A percentile compares a stretch with the other conserved stretches of the same genome.
phyloP scores from a whole-genome alignment of 2,113 vertebrate genomes.

The Plestiodon gilberti region DNA sequence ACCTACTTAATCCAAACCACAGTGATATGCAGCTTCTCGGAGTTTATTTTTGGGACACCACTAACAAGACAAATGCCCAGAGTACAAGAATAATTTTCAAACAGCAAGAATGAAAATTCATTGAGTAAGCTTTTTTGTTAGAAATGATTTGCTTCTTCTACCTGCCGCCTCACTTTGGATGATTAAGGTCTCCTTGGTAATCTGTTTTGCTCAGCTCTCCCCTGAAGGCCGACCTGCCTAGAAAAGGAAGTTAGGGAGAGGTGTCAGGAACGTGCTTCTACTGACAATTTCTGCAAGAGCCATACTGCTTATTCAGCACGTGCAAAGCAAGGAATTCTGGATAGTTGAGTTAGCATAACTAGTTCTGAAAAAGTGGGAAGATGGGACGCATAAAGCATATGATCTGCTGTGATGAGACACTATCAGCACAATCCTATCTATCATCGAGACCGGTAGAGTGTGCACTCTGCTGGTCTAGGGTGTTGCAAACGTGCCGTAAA shows the following conservation, averaged over 20 bases:
- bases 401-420: too few relatives aligned
- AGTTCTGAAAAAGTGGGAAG: too few relatives aligned
- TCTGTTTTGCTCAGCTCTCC: neutral
- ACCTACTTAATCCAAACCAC: neutral
- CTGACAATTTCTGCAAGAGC: neutral
- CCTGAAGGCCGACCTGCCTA: neutral
- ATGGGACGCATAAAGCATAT: too few relatives aligned
- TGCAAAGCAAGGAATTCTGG: neutral
- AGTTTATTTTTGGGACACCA: conserved; percentile 4
- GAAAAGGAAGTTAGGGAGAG: neutral
- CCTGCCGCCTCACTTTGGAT: neutral
- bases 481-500: too few relatives aligned
- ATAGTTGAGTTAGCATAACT: too few relatives aligned
- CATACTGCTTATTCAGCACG: too few relatives aligned
- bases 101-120: neutral
- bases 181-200: neutral
- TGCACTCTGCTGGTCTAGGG: too few relatives aligned
- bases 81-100: conserved; percentile 15
- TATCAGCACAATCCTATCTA: too few relatives aligned
- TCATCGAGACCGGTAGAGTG: too few relatives aligned
- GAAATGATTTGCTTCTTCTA: conserved; percentile 6
- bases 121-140: neutral
- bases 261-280: neutral
- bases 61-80: neutral
- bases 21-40: neutral